Base-by-base conservation (phyloP, 2,888 invertebrate species). In the Clusia tigrina region DNA sequence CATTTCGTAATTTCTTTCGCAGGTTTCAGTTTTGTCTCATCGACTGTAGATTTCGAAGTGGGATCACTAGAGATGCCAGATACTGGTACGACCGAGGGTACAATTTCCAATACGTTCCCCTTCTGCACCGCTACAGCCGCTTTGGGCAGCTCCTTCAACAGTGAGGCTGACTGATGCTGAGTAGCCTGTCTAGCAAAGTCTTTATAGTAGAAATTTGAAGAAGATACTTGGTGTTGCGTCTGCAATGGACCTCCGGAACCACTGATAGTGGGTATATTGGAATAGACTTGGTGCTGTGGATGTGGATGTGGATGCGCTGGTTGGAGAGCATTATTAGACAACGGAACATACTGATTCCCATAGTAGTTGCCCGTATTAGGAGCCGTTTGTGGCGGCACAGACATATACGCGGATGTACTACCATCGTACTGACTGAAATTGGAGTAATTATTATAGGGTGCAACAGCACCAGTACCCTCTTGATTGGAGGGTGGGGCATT, bases 31-130 rank as follows among this genome's bases (percentile, higher is more conserved):
- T n/a, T 63, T 62, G 54, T 69, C 54, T 52, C 38, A 2, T 37
- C 37, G 0, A 60, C n/a, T 18, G 42, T n/a, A 9, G 56, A 10
- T 25, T 54, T 38, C 18, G 42, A 12, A 52, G 62, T 5, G 61
- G 58, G 38, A 38, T 62, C 63, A 3, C 53, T 65, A n/a, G 54
- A 25, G 15, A 65, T 12, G n/a, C 70, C 73, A 60, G 64, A n/a
- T n/a, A n/a, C n/a, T n/a, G n/a, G n/a, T n/a, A n/a, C n/a, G n/a
- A n/a, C 54, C 2, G 73, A 72, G 20, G 83, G 83, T 18, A 83
- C 81, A 22, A 83, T 83, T 67, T 83, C 83, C 17, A 83, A 67
- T 1, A 83, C 83, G 63, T 83, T 83, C 1, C 83, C 83, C 46
- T 83, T 83, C 60, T 82, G 84, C 1, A 83, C 84, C 0, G 80